A percentile compares a stretch with the other conserved stretches of the same genome.
Conservation (phyloP, 2,113 vertebrate species). For the Diadophis punctatus region DNA sequence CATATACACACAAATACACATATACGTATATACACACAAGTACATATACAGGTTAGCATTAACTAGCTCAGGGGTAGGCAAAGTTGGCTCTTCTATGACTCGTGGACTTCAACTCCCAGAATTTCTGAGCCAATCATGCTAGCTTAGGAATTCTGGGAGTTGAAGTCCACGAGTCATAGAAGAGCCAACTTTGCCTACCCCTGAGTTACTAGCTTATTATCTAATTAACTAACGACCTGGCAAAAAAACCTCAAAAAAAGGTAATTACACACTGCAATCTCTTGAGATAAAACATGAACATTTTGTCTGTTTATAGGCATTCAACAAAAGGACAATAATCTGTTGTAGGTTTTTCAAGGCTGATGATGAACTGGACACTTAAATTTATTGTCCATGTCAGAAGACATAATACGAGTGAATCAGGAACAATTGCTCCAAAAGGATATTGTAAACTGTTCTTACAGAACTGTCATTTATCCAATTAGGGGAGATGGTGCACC, state of each 20-base stretch:
- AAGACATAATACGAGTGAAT: not conserved
- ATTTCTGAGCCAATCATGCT: no score
- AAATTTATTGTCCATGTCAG: conserved; percentile 7
- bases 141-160: no score
- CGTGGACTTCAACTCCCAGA: no score
- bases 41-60: not conserved
- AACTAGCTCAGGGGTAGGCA: no score
- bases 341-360: not conserved
- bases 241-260: not conserved
- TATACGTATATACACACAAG: not conserved
- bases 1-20: not conserved
- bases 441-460: not conserved
- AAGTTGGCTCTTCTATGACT: no score
- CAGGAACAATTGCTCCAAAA: conserved; percentile 8
- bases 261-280: not conserved
- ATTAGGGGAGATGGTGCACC: not conserved
- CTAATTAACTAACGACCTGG: not conserved
- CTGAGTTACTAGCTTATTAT: no score
- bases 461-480: not conserved
- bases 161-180: no score
- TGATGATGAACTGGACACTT: conserved; percentile 11
- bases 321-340: not conserved
- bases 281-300: not conserved
- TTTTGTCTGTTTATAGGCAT: not conserved
- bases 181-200: no score